Evolutionary conservation across 2,888 invertebrate species (phyloP).

Genomic region (Stomorhina lunata): DNA sequence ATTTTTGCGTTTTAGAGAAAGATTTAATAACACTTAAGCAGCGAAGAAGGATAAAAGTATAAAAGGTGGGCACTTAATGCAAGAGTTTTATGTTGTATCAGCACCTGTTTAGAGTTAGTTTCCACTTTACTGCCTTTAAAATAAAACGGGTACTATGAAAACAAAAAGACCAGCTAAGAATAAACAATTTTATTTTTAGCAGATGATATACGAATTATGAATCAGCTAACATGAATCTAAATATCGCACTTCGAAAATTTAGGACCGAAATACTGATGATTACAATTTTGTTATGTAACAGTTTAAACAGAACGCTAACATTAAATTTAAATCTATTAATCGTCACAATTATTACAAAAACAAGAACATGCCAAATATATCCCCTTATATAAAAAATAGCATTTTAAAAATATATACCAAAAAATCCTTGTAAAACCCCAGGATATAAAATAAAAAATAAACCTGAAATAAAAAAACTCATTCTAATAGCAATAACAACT

Average conservation of each 20-base stretch:
- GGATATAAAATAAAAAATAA: constrained; percentile 60
- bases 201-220: neutral
- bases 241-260: no score
- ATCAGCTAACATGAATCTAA: no score
- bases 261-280: no score
- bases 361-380: constrained; percentile 44
- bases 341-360: neutral
- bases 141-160: constrained; percentile 3
- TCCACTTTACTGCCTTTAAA: constrained; percentile 54
- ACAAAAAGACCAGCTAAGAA: neutral
- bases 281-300: no score
- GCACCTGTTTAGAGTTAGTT: constrained; percentile 63
- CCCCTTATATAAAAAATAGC: neutral
- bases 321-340: no score
- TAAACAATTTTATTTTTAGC: neutral
- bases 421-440: constrained; percentile 62
- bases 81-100: constrained; percentile 57
- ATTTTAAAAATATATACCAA: constrained; percentile 10
- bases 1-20: constrained; percentile 19
- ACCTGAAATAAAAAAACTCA: constrained; percentile 18
- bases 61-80: constrained; percentile 54
- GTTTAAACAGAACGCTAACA: no score
- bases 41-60: constrained; percentile 2
- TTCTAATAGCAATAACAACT: neutral
- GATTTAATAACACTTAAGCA: constrained; percentile 39